Conservation (phyloP, 2,888 invertebrate genomes). For the Aphidoletes aphidimyza region DNA sequence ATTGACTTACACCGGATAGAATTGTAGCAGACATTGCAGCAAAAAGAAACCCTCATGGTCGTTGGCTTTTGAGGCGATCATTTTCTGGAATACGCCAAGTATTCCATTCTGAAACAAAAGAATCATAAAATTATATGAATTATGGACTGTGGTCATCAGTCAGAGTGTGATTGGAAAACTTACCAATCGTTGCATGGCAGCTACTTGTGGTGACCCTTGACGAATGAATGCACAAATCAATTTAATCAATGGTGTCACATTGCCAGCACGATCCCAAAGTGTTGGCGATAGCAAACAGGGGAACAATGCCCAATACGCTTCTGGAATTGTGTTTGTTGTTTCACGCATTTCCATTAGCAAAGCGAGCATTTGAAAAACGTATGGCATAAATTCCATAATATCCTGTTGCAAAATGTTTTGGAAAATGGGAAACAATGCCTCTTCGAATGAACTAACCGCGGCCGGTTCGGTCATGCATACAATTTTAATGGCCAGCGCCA, state of each 20-base stretch:
- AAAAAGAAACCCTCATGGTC: slow-evolving; percentile 97
- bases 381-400: slow-evolving; percentile 94
- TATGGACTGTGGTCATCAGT: too few relatives aligned
- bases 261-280: slow-evolving; percentile 93
- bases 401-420: slow-evolving; percentile 95
- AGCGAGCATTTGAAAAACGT: slow-evolving; percentile 97
- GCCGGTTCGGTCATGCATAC: slow-evolving; percentile 84
- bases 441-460: slow-evolving; percentile 89
- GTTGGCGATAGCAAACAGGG: slow-evolving; percentile 90
- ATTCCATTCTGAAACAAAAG: slow-evolving; percentile 74
- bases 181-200: slow-evolving; percentile 77
- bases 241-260: slow-evolving; percentile 93
- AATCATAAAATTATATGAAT: background rate
- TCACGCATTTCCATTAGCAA: slow-evolving; percentile 83
- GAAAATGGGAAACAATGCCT: slow-evolving; percentile 92
- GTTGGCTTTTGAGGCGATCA: slow-evolving; percentile 93
- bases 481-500: slow-evolving; percentile 89
- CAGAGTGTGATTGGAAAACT: slow-evolving; percentile 61
- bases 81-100: slow-evolving; percentile 94
- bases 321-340: slow-evolving; percentile 72
- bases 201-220: slow-evolving; percentile 76
- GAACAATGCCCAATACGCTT: slow-evolving; percentile 88
- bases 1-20: slow-evolving; percentile 78
- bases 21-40: slow-evolving; percentile 84
- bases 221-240: slow-evolving; percentile 87